phyloP scores from a whole-genome alignment of 1,140 invertebrate species.

The Drosophila serrata region DNA sequence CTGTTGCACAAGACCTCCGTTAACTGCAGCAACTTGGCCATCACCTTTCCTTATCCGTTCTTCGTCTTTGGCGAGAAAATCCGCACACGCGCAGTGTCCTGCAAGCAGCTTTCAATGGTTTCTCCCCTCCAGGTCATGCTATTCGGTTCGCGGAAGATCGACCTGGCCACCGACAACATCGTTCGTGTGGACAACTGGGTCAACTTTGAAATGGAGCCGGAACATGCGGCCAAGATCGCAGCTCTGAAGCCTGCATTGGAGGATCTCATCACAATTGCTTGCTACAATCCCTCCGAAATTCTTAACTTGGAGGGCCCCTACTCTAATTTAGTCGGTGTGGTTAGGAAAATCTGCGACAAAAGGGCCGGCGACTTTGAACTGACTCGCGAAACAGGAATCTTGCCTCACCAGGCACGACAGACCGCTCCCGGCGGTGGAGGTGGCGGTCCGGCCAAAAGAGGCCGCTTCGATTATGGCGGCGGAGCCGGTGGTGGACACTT shows the following conservation, averaged over 20 bases:
- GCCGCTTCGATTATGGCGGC: constrained; percentile 42
- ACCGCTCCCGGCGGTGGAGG: constrained; percentile 49
- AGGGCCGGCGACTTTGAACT: constrained; percentile 90
- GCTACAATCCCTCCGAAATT: constrained; percentile 91
- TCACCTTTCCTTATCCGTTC: constrained; percentile 96
- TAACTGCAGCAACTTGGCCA: constrained; percentile 94
- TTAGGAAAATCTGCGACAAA: constrained; percentile 90
- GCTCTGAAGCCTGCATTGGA: constrained; percentile 95
- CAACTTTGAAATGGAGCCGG: constrained; percentile 93
- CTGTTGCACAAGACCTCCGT: constrained; percentile 98
- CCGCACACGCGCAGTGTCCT: constrained; percentile 97
- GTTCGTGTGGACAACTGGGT: constrained; percentile 96
- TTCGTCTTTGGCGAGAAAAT: constrained; percentile 99
- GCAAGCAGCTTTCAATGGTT: constrained; percentile 99
- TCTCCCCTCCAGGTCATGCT: constrained; percentile 96
- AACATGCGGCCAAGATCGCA: constrained; percentile 92
- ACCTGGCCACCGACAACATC: constrained; percentile 89
- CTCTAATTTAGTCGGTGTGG: constrained; percentile 88
- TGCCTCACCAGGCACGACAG: constrained; percentile 84
- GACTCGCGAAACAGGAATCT: constrained; percentile 85
- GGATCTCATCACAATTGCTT: constrained; percentile 91
- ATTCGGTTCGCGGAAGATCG: constrained; percentile 96
- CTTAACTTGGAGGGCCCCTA: constrained; percentile 87
- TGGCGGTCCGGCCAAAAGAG: constrained; percentile 53
- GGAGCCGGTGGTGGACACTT: constrained; percentile 68